These are phyloP conservation scores for Tolmerus cingulatus DNA, from an alignment of 2,888 invertebrate species.

Conservation along the genomic window DNA sequence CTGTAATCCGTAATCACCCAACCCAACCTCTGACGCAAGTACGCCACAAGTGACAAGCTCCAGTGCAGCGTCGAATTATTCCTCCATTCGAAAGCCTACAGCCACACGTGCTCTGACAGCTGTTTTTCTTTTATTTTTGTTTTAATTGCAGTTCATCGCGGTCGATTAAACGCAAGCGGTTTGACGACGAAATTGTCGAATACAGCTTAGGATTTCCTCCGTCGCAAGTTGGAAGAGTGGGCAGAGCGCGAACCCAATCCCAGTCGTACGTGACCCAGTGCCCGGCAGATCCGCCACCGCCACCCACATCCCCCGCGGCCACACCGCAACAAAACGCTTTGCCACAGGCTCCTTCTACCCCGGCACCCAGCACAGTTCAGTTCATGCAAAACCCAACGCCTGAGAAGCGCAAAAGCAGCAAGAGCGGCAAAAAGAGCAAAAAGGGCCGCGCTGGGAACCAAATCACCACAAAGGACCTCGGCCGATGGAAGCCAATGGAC, in stretches of 20 bases:
- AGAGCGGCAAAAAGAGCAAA: conserved; percentile 50
- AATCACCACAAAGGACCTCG: conserved; percentile 82
- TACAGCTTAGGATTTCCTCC: conserved; percentile 79
- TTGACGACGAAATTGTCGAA: conserved; percentile 97
- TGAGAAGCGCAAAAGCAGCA: conserved; percentile 50
- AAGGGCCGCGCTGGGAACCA: conserved; percentile 58
- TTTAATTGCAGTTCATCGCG: conserved; percentile 77
- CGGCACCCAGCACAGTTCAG: conserved; percentile 18
- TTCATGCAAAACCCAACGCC: conserved; percentile 42
- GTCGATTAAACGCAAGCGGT: conserved; percentile 93
- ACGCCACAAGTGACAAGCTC: neutral
- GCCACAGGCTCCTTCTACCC: neutral
- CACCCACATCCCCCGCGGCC: conserved; percentile 47
- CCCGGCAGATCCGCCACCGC: conserved; percentile 44
- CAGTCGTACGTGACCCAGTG: conserved; percentile 60
- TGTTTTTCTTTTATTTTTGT: neutral
- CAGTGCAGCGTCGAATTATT: neutral
- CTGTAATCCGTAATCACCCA: neutral
- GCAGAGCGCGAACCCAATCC: conserved; percentile 65
- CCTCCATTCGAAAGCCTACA: neutral
- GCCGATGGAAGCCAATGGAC: conserved; percentile 97
- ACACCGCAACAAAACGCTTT: neutral
- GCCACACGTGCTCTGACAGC: neutral
- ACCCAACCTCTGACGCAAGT: neutral
- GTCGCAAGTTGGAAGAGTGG: conserved; percentile 55